Evolutionary conservation across 2,888 invertebrate genomes (phyloP).

Genomic region (Anthrax anthrax): DNA sequence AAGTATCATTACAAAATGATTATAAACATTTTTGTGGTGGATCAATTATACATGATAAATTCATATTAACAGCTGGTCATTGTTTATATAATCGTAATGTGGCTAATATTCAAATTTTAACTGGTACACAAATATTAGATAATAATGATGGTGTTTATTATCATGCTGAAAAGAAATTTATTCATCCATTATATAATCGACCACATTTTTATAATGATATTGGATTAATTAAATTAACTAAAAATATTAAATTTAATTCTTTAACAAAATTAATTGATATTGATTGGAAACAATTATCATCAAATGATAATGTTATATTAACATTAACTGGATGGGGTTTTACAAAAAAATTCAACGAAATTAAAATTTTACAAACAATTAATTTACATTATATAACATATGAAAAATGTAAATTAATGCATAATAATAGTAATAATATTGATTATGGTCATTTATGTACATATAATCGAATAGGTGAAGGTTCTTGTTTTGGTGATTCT

Average conservation of each 20-base stretch:
- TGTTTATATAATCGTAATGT: slow-evolving; percentile 22
- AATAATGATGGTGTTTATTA: slow-evolving; percentile 18
- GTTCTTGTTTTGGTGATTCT: slow-evolving; percentile 33
- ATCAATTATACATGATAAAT: slow-evolving; percentile 22
- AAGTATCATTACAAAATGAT: slow-evolving; percentile 25
- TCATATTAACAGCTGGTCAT: slow-evolving; percentile 27
- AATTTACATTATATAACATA: slow-evolving; percentile 41
- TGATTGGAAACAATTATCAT: slow-evolving; percentile 36
- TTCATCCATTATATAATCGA: slow-evolving; percentile 14
- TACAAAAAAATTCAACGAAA: too few species aligned
- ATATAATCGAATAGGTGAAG: slow-evolving; percentile 40
- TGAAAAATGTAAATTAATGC: slow-evolving; percentile 39
- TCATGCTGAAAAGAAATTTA: slow-evolving; percentile 18
- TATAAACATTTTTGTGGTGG: slow-evolving; percentile 31
- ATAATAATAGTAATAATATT: slow-evolving; percentile 36
- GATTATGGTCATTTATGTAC: slow-evolving; percentile 46
- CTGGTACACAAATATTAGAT: slow-evolving; percentile 26
- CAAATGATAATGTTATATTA: slow-evolving; percentile 36
- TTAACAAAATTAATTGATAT: slow-evolving; percentile 42
- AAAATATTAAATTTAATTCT: slow-evolving; percentile 38
- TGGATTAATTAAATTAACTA: slow-evolving; percentile 45
- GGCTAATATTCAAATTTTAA: slow-evolving; percentile 20
- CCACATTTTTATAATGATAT: slow-evolving; percentile 45
- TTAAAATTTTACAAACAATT: slow-evolving; percentile 43
- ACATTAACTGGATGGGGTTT: slow-evolving; percentile 49